Evolutionary conservation across 2,797 vertebrate species (phyloP).

Genomic region (Micromesistius poutassou): DNA sequence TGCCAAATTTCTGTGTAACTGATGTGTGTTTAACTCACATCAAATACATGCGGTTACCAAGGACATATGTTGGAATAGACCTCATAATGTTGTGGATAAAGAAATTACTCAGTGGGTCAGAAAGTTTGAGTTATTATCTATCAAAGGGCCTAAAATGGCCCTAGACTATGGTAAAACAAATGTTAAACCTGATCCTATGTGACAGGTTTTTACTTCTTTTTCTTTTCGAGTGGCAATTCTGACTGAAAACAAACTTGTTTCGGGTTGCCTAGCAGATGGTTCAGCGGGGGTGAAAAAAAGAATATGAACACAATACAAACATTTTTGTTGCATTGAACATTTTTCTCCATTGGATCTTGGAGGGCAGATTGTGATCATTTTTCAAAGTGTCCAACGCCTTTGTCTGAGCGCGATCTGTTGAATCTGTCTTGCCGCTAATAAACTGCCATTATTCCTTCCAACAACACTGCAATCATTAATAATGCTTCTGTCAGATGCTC

Average conservation of each 20-base stretch:
- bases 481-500: conserved; percentile 89
- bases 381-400: conserved; percentile 83
- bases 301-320: conserved; percentile 78
- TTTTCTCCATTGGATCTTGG: conserved; percentile 66
- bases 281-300: conserved; percentile 65
- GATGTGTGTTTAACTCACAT: conserved; percentile 5
- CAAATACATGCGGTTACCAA: not conserved
- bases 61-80: not conserved
- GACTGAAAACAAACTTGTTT: conserved; percentile 53
- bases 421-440: conserved; percentile 80
- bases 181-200: not conserved
- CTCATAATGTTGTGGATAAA: conserved; percentile 4
- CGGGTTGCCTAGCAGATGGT: conserved; percentile 79
- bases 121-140: conserved; percentile 2
- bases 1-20: not conserved
- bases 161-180: not conserved
- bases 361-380: conserved; percentile 88
- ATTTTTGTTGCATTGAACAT: conserved; percentile 82
- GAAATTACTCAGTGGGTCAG: conserved; percentile 4
- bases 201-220: not conserved
- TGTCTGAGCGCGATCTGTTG: conserved; percentile 79
- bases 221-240: conserved; percentile 1
- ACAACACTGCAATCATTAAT: conserved; percentile 93
- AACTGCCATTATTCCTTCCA: conserved; percentile 86
- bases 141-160: not conserved